Evolutionary conservation across 2,888 invertebrate species (phyloP), one percentile per base, ranked within the genome.

Genomic region (Chloroclysta siterata): DNA sequence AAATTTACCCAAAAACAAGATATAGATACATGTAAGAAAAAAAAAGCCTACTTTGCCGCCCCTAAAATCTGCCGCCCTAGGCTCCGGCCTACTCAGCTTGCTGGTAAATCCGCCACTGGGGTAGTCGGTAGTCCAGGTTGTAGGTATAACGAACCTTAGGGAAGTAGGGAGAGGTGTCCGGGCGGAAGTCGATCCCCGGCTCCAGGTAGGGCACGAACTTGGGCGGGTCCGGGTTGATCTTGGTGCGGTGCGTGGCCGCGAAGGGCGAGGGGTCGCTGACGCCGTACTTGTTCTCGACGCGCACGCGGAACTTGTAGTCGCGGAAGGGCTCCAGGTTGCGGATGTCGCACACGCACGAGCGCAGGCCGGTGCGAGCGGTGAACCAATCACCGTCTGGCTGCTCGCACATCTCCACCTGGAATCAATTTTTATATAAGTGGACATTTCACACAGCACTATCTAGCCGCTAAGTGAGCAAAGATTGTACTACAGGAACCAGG

Each of bases 251-350:
- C 0, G 98, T 98, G 76, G 96, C 94, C 1, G 97, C 97, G 81
- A 96, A 97, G 0, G 99, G 98, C 61, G 98, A 98, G 0, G 99
- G 99, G 83, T 99, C 99, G 87, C 98, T 98, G 71, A 98, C 95
- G 48, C 99, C 99, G 84, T 97, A 98, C 84, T 98, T 97, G 91
- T 99, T 99, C 85, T 99, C 99, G 2, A 99, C 99, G 42, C 99
- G 95, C 44, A 99, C 95, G 65, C 99, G 95, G 94, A 99, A 98
- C 85, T 97, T 96, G 91, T 99, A 99, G 89, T 99, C 99, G 69
- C 97, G 95, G 93, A 97, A 97, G 0, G 99, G 98, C 80, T 97
- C 96, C 69, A 99, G 91, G 85, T 98, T 97, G 69, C 96, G 94
- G 64, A 99, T 96, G 81, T 98, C 98, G 87, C 97, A 98, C 41